These are phyloP conservation scores for Aramus guarauna DNA, from an alignment of 2,113 vertebrate genomes.

Conservation along the genomic window DNA sequence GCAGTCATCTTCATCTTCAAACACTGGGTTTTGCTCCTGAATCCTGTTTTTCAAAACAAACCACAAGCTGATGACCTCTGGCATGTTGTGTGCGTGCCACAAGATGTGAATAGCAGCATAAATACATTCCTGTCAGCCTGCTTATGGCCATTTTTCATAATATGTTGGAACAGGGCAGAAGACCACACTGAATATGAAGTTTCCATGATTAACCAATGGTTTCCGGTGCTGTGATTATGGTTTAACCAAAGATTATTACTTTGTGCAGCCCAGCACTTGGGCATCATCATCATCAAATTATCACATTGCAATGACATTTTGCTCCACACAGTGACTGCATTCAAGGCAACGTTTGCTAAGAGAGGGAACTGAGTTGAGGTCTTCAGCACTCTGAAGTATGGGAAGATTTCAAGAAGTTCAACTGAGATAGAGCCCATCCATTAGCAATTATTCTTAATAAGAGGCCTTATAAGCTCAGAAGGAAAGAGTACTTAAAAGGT, in stretches of 20 bases:
- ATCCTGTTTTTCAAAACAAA: background rate
- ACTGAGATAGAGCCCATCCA: background rate
- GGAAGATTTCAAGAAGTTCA: background rate
- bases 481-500: background rate
- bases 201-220: conserved; percentile 18
- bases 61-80: background rate
- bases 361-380: background rate
- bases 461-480: background rate
- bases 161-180: background rate
- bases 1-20: background rate
- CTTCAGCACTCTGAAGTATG: background rate
- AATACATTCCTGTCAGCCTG: background rate
- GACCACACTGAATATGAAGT: conserved; percentile 4
- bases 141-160: background rate
- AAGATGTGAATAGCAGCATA: background rate
- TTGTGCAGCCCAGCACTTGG: background rate
- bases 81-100: background rate
- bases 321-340: background rate
- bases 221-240: conserved; percentile 50
- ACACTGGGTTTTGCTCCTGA: background rate
- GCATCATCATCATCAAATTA: conserved; percentile 45
- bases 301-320: background rate
- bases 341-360: background rate
- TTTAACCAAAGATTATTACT: conserved; percentile 45
- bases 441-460: background rate